These are phyloP conservation scores for Odocoileus virginianus DNA, from an alignment of 2,113 vertebrate species.

Conservation along the genomic window DNA sequence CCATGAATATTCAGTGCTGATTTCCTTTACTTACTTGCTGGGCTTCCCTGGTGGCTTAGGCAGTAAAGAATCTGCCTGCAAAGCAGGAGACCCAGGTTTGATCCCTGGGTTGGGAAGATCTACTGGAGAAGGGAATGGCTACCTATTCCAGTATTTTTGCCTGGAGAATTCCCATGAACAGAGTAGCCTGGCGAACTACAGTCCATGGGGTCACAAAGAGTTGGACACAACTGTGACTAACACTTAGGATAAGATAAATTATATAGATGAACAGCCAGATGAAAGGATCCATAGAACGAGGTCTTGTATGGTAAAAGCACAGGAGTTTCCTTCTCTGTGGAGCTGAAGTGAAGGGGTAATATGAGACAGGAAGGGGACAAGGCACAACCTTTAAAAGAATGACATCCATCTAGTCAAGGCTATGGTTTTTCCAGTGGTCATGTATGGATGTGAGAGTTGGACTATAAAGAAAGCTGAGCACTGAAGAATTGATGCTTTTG, in stretches of 20 bases:
- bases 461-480: no score
- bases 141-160: not conserved
- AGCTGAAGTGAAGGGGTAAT: not conserved
- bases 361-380: not conserved
- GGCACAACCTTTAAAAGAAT: not conserved
- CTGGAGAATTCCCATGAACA: not conserved
- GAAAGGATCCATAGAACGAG: not conserved
- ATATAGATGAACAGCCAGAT: not conserved
- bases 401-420: not conserved
- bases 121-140: not conserved
- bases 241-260: not conserved
- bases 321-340: not conserved
- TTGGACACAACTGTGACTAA: not conserved
- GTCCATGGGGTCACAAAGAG: accelerated
- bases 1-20: not conserved
- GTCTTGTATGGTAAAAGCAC: not conserved
- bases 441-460: no score
- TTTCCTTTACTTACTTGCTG: not conserved
- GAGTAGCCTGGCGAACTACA: not conserved
- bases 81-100: not conserved
- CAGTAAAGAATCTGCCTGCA: not conserved
- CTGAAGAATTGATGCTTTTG: no score
- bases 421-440: no score
- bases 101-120: not conserved
- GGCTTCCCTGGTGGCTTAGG: not conserved